These are phyloP conservation scores for Gerris buenoi DNA, from an alignment of 1,140 invertebrate genomes.

Conservation along the genomic window DNA sequence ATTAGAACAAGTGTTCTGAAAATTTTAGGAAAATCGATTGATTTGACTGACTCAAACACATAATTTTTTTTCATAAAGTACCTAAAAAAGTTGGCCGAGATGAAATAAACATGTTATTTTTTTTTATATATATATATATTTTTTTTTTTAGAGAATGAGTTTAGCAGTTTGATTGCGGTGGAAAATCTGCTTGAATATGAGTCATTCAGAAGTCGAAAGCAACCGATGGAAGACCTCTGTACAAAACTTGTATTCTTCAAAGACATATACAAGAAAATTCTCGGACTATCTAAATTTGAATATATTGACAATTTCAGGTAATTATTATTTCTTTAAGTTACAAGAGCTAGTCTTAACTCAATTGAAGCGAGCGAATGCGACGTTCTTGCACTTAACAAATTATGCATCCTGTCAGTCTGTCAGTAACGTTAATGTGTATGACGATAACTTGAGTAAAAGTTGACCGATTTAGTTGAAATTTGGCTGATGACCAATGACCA, in stretches of 20 bases:
- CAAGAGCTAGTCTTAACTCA: not conserved
- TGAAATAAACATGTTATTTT: not conserved
- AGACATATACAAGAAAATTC: not conserved
- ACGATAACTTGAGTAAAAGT: no score
- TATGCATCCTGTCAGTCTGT: no score
- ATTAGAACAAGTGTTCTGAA: not conserved
- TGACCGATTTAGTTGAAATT: not conserved
- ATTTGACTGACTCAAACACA: not conserved
- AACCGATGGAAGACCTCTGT: not conserved
- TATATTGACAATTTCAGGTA: constrained; percentile 1
- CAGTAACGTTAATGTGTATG: no score
- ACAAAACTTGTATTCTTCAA: not conserved
- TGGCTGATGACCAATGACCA: not conserved
- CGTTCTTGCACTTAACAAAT: no score
- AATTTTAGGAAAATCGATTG: not conserved
- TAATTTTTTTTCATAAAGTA: not conserved
- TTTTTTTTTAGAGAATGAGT: not conserved
- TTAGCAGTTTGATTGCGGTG: not conserved
- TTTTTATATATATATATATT: not conserved
- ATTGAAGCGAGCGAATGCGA: not conserved
- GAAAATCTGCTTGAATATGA: not conserved
- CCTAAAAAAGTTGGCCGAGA: not conserved
- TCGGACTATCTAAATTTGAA: not conserved
- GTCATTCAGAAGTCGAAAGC: not conserved
- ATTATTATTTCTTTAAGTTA: not conserved